Evolutionary conservation across 2,888 invertebrate species (phyloP).

Genomic region (Megamerina dolium): DNA sequence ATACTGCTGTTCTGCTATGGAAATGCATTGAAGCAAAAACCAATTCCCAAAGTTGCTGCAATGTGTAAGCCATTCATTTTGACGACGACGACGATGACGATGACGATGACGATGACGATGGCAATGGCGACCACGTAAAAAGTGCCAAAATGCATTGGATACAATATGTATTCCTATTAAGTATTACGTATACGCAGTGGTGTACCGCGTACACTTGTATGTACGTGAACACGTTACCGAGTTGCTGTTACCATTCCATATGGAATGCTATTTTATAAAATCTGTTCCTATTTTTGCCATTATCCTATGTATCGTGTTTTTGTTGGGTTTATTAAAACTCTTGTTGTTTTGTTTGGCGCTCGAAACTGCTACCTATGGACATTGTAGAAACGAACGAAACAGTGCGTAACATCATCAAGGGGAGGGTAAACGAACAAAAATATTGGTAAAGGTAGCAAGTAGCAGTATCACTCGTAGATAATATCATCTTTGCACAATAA

Average conservation of each 20-base stretch:
- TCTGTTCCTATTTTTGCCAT: background rate
- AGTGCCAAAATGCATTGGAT: too few relatives aligned
- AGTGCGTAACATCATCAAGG: background rate
- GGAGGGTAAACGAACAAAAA: background rate
- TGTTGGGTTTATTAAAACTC: too few relatives aligned
- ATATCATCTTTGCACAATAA: too few relatives aligned
- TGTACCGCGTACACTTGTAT: slow-evolving; percentile 9
- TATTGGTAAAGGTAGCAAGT: too few relatives aligned
- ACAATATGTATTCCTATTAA: slow-evolving; percentile 4
- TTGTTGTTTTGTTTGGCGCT: too few relatives aligned
- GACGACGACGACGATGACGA: too few relatives aligned
- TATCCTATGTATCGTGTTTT: background rate
- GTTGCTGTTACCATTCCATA: slow-evolving; percentile 1
- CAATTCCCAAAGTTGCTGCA: slow-evolving; percentile 21
- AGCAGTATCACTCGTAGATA: too few relatives aligned
- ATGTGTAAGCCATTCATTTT: background rate
- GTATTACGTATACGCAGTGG: slow-evolving; percentile 20
- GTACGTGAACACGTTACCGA: slow-evolving; percentile 2
- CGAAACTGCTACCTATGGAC: too few relatives aligned
- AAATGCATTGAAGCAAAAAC: slow-evolving; percentile 21
- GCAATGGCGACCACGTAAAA: too few relatives aligned
- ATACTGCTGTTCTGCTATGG: too few relatives aligned
- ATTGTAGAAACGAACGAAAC: background rate
- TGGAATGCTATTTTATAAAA: too few relatives aligned
- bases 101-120: too few relatives aligned